These are phyloP conservation scores for Lerema accius DNA, from an alignment of 1,140 invertebrate genomes.

Conservation along the genomic window DNA sequence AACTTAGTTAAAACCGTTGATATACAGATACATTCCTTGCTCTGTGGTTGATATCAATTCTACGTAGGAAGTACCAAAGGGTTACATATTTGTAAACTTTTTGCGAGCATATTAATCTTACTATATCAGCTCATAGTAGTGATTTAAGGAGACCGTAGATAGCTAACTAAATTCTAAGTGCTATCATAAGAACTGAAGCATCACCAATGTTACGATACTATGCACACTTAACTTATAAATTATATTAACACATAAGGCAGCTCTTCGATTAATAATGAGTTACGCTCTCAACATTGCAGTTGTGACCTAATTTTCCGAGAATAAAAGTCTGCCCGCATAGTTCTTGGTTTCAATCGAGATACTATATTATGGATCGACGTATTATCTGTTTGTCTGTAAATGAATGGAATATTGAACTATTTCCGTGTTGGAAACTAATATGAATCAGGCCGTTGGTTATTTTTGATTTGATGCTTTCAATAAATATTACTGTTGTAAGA, in stretches of 20 bases:
- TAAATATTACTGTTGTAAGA: constrained; percentile 3
- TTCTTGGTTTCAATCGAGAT: constrained; percentile 36
- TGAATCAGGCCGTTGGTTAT: constrained; percentile 16
- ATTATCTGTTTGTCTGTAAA: constrained; percentile 7
- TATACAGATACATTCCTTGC: no score
- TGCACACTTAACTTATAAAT: neutral
- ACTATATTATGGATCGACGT: constrained; percentile 1
- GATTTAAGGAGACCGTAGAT: no score
- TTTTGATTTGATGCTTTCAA: constrained; percentile 32
- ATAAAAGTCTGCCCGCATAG: constrained; percentile 43
- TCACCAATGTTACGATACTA: neutral
- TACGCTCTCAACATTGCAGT: constrained; percentile 38
- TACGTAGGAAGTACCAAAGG: no score
- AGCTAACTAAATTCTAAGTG: no score
- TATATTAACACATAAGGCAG: constrained; percentile 9
- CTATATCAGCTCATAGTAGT: no score
- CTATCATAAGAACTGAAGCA: no score
- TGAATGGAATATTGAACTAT: constrained; percentile 30
- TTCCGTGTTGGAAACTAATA: constrained; percentile 20
- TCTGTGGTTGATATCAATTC: no score
- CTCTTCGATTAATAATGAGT: constrained; percentile 27
- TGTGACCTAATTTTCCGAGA: constrained; percentile 46
- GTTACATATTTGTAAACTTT: no score
- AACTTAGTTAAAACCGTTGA: neutral
- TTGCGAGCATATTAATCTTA: no score